Conservation (phyloP, 2,888 invertebrate genomes). For the Apotomis capreana region DNA sequence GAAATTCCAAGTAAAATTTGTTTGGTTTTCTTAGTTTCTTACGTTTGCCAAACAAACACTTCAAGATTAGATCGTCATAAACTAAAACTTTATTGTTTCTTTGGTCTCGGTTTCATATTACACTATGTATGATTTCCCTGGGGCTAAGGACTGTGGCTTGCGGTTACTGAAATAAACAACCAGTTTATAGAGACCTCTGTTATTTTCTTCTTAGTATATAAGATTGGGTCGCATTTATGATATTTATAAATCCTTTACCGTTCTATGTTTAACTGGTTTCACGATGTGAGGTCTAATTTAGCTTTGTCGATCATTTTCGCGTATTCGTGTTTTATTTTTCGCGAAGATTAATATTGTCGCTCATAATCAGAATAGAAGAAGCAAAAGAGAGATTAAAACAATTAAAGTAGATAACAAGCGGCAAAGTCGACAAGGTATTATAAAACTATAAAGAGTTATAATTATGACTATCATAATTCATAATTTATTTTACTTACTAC, state of each 20-base stretch:
- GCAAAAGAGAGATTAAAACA: not conserved
- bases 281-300: not conserved
- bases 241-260: not conserved
- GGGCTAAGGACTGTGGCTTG: constrained; percentile 19
- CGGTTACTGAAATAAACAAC: constrained; percentile 20
- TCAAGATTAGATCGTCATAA: constrained; percentile 3
- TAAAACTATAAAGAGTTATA: no score
- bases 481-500: no score
- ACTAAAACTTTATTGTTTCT: constrained; percentile 30
- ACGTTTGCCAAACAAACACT: not conserved
- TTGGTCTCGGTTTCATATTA: constrained; percentile 25
- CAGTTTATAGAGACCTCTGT: constrained; percentile 12
- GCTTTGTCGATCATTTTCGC: constrained; percentile 2
- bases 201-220: not conserved
- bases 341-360: not conserved
- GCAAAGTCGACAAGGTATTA: no score
- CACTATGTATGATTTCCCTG: constrained; percentile 32
- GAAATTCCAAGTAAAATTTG: not conserved
- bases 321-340: not conserved
- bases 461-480: no score
- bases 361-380: not conserved
- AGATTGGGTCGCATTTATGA: not conserved
- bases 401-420: no score
- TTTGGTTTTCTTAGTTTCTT: not conserved
- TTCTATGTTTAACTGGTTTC: not conserved